phyloP scores from a whole-genome alignment of 2,888 invertebrate genomes.

The Cabera pusaria region DNA sequence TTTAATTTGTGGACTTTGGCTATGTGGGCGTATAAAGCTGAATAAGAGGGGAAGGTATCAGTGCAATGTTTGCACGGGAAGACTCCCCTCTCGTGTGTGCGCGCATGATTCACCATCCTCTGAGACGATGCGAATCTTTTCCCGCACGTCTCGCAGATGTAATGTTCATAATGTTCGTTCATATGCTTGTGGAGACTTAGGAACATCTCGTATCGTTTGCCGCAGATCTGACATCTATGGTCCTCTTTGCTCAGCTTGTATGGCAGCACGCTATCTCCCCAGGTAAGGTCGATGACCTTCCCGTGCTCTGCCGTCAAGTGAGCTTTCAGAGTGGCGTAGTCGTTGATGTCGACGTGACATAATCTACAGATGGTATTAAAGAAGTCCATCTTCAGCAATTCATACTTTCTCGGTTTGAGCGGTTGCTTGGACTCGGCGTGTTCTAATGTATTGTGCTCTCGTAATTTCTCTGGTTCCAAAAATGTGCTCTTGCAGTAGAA shows the following conservation, averaged over 20 bases:
- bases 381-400: slow-evolving; percentile 73
- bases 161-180: slow-evolving; percentile 75
- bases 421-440: slow-evolving; percentile 54
- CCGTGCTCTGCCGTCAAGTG: slow-evolving; percentile 59
- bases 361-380: slow-evolving; percentile 57
- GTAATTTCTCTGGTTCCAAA: slow-evolving; percentile 66
- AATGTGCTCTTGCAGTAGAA: slow-evolving; percentile 70
- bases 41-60: slow-evolving; percentile 58
- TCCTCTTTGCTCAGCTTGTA: slow-evolving; percentile 69
- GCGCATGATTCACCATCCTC: slow-evolving; percentile 67
- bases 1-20: slow-evolving; percentile 66
- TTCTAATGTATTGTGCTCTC: slow-evolving; percentile 57
- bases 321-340: slow-evolving; percentile 57
- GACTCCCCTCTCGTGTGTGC: slow-evolving; percentile 63
- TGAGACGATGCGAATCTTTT: slow-evolving; percentile 70
- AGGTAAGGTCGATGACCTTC: slow-evolving; percentile 54
- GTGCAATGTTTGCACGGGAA: slow-evolving; percentile 70
- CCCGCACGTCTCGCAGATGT: slow-evolving; percentile 74
- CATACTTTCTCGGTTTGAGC: slow-evolving; percentile 67
- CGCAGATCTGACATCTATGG: slow-evolving; percentile 69
- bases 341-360: slow-evolving; percentile 51
- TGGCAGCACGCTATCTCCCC: slow-evolving; percentile 69
- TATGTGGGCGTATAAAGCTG: slow-evolving; percentile 62
- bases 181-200: slow-evolving; percentile 72
- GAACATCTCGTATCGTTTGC: slow-evolving; percentile 72